Evolutionary conservation across 2,113 vertebrate species (phyloP).

Genomic region (Mus musculus): GRCm39 chr19:23807501-23808000

Average conservation of each 20-base stretch:
- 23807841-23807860: not conserved
- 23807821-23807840: not conserved
- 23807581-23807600: not conserved
- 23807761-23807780: not conserved
- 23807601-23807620: not conserved
- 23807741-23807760: not conserved
- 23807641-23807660: not conserved
- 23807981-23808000: not conserved
- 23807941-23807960: not conserved
- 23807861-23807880: not conserved
- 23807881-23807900: not conserved
- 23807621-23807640: not conserved
- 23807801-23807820: not conserved
- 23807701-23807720: not conserved
- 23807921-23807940: not conserved
- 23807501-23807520: too few species aligned
- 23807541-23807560: not conserved
- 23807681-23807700: not conserved
- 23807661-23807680: not conserved
- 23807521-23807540: too few species aligned
- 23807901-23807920: not conserved
- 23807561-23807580: too few species aligned
- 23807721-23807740: not conserved
- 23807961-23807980: not conserved
- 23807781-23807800: not conserved